Evolutionary conservation across 2,113 vertebrate genomes (phyloP).

Genomic region (Chaetops frenatus): DNA sequence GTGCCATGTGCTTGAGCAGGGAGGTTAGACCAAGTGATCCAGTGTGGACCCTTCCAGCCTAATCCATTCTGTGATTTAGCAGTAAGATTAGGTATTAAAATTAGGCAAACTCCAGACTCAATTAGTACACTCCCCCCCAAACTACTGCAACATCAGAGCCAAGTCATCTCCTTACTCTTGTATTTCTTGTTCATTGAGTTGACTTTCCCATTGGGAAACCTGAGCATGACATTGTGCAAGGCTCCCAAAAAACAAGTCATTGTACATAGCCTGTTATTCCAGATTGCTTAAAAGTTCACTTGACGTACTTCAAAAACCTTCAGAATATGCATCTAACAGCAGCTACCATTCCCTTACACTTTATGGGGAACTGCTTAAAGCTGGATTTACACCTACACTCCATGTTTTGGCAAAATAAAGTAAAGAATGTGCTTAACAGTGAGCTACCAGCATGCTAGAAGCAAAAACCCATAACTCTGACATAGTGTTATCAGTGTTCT

Average conservation of each 20-base stretch:
- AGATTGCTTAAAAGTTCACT: not conserved
- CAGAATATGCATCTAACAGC: not conserved
- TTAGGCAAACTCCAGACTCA: not conserved
- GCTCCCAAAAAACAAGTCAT: not conserved
- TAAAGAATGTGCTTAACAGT: not conserved
- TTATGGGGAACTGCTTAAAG: not conserved
- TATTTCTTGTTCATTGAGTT: not conserved
- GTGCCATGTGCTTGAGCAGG: not conserved
- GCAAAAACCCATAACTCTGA: not conserved
- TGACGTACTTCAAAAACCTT: not conserved
- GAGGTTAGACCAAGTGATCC: not conserved
- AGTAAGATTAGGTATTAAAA: not conserved
- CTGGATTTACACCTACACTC: not conserved
- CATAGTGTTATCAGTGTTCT: not conserved
- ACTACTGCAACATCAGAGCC: not conserved
- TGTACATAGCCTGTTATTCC: not conserved
- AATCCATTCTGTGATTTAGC: not conserved
- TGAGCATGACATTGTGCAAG: not conserved
- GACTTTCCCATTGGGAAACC: not conserved
- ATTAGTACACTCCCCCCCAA: not conserved
- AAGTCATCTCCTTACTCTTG: not conserved
- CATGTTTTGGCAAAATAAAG: not conserved
- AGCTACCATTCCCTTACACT: not conserved
- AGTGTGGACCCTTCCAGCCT: not conserved
- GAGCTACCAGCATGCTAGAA: not conserved